Base-by-base conservation (phyloP, 2,888 invertebrate genomes). In the Eupithecia subumbrata region DNA sequence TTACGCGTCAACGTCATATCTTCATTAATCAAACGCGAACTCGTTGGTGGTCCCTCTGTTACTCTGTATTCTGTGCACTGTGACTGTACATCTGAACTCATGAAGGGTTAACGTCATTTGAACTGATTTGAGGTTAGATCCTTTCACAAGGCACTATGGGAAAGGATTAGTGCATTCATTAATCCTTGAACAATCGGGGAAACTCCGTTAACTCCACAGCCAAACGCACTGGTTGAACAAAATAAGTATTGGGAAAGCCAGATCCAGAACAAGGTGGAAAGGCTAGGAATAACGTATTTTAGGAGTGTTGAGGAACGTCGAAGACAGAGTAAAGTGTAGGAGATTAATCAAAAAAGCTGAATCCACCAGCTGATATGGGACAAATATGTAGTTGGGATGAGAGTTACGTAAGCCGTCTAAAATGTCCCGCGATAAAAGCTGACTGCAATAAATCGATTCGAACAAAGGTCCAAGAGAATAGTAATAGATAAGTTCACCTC, bases 1-100 rank as follows among this genome's bases (percentile, higher is more conserved):
- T 40, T 22, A 45, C 63, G n/a, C 66, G 30, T 72, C 72, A 72
- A 66, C 56, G 72, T 70, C 76, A 69, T 74, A 70, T 79, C 75
- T 77, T 76, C 81, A 79, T 81, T 79, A 78, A 80, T 79, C 79
- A 81, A 72, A 75, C 69, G 75, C 67, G 45, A 52, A 69, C 68
- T 78, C 79, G 76, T 79, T 77, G 76, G 78, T 73, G 75, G 77
- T 77, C 77, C 60, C 37, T 52, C 43, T 56, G 64, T 64, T 64
- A 60, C 34, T 34, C 34, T 18, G 16, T 64, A 34, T 64, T 69
- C 16, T 66, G 63, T 73, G 52, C 40, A 52, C 74, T 69, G 30
- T 70, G 60, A 25, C 60, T 60, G 14, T 12, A 60, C 25, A 70
- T 63, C 67, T 22, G 66, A 69, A 72, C 18, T 43, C 12, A 40